Percentiles rank a stretch among this genome's conserved stretches.
Evolutionary conservation across 2,888 invertebrate genomes (phyloP).

Genomic region (Lissocephala sabroskyi): DNA sequence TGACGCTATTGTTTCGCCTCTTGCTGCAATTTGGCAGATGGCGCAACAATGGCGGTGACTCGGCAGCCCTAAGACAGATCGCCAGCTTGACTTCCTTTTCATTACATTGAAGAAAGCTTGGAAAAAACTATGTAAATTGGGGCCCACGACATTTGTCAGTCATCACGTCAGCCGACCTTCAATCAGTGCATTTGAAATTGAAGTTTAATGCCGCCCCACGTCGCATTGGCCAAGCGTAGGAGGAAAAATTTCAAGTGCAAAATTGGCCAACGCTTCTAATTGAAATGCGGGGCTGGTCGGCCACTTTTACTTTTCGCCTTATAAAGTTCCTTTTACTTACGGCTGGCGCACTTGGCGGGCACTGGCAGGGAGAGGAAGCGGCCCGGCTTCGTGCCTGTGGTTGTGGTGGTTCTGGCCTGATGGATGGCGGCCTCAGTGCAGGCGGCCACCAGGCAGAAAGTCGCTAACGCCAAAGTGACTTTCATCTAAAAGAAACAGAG

Average conservation of each 20-base stretch:
- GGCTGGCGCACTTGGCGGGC: constrained; percentile 86
- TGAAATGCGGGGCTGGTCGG: neutral
- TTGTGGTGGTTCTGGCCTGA: constrained; percentile 77
- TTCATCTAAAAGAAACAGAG: constrained; percentile 78
- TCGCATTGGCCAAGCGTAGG: constrained; percentile 55
- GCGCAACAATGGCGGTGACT: too few species aligned
- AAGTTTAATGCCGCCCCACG: constrained; percentile 38
- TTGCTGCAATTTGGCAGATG: constrained; percentile 17
- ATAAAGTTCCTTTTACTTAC: constrained; percentile 82
- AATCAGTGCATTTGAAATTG: neutral
- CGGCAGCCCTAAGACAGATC: too few species aligned
- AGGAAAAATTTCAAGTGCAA: constrained; percentile 54
- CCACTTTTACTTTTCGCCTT: constrained; percentile 51
- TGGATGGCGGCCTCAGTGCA: constrained; percentile 76
- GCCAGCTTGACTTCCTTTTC: neutral
- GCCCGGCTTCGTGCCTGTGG: constrained; percentile 80
- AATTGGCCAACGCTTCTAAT: constrained; percentile 30
- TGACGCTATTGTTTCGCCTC: constrained; percentile 48
- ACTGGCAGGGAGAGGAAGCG: constrained; percentile 87
- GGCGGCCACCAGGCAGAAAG: constrained; percentile 74
- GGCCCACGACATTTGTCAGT: neutral
- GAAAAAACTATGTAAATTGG: too few species aligned
- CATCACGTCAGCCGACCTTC: constrained; percentile 54
- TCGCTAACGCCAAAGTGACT: constrained; percentile 77
- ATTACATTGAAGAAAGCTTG: too few species aligned